Conservation (phyloP, 2,113 vertebrate genomes). For the Sarotherodon lohbergeri region DNA sequence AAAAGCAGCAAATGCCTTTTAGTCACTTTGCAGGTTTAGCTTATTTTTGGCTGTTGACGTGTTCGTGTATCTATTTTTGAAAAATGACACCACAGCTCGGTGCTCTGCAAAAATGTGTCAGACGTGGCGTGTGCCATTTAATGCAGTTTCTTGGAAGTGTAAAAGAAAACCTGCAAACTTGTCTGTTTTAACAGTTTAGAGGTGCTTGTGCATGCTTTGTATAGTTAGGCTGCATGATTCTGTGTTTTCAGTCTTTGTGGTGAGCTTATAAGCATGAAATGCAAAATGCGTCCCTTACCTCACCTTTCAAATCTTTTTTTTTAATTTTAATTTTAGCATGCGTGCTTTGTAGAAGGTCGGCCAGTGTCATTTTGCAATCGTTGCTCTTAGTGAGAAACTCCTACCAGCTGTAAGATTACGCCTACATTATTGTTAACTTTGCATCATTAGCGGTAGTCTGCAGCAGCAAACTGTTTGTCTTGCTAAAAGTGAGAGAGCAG, state of each 20-base stretch:
- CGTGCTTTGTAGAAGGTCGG: background rate
- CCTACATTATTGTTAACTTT: background rate
- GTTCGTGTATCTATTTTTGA: background rate
- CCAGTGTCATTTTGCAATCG: background rate
- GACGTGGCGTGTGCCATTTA: background rate
- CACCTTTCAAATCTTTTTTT: background rate
- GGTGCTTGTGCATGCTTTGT: background rate
- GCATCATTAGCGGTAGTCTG: background rate
- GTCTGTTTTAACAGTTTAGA: background rate
- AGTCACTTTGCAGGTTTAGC: background rate
- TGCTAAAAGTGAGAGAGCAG: slow-evolving; percentile 1
- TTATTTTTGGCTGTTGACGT: background rate
- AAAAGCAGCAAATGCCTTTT: background rate
- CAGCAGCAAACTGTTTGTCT: slow-evolving; percentile 1
- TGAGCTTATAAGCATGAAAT: background rate
- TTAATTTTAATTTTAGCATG: background rate
- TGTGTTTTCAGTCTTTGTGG: background rate
- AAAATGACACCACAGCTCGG: background rate
- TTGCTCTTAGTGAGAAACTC: background rate
- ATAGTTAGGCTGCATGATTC: background rate
- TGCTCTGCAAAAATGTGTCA: background rate
- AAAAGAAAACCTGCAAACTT: background rate
- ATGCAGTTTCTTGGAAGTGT: background rate
- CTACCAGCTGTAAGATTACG: background rate
- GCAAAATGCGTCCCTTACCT: background rate